A percentile compares a stretch with the other conserved stretches of the same genome.
These are phyloP conservation scores for Falcunculus frontatus DNA, from an alignment of 2,113 vertebrate species.

Conservation along the genomic window DNA sequence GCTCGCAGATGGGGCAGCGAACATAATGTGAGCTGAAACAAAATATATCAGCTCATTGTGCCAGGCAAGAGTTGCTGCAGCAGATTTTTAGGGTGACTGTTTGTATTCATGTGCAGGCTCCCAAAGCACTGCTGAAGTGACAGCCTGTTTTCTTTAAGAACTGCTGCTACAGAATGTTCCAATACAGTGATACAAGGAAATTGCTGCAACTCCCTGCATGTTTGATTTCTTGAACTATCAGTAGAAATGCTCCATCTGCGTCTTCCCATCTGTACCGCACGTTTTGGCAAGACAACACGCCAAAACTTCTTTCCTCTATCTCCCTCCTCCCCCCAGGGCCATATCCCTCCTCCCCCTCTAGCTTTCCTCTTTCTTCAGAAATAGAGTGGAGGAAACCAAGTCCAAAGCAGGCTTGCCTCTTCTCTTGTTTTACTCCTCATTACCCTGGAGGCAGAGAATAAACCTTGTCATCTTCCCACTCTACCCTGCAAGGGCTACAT, in stretches of 20 bases:
- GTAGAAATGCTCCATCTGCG: slow-evolving; percentile 24
- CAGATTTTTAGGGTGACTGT: slow-evolving; percentile 28
- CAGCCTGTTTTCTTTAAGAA: slow-evolving; percentile 45
- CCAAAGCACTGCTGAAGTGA: slow-evolving; percentile 3
- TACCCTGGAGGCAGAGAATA: background rate
- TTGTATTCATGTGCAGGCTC: slow-evolving; percentile 22
- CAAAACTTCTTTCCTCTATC: background rate
- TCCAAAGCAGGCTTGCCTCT: background rate
- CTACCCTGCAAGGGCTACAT: background rate
- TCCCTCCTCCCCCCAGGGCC: background rate
- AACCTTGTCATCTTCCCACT: background rate
- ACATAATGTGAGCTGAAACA: slow-evolving; percentile 2
- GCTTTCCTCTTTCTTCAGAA: background rate
- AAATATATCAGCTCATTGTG: slow-evolving; percentile 20
- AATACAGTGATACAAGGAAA: background rate
- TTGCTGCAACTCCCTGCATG: background rate
- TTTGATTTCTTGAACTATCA: slow-evolving; percentile 60
- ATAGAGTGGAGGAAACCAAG: background rate
- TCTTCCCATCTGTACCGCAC: background rate
- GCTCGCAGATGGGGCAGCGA: background rate
- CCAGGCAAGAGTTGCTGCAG: slow-evolving; percentile 10
- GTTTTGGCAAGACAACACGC: slow-evolving; percentile 11
- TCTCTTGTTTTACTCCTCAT: background rate
- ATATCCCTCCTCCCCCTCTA: background rate
- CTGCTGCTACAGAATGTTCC: slow-evolving; percentile 20